Evolutionary conservation across 2,888 invertebrate genomes (phyloP), one percentile per base, ranked within the genome.

Genomic region (Eubasilissa splendida): DNA sequence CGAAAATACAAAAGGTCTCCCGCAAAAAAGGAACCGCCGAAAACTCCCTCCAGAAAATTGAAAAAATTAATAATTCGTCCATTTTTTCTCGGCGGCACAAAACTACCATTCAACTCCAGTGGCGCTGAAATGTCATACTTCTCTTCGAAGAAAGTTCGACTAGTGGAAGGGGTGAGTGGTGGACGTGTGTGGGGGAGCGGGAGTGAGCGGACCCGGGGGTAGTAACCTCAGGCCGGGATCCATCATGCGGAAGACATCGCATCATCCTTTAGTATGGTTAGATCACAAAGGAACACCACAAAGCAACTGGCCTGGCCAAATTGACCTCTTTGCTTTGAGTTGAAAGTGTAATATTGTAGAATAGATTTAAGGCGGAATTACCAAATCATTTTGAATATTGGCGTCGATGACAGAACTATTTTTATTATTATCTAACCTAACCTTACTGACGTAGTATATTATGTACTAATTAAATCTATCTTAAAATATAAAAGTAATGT

Each of bases 271-370:
- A 68, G 68, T 68, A n/a, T 50, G 68, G 68, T 50, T 14, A 8
- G 50, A 68, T 68, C 68, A 68, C 68, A 68, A 68, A 68, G 68
- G 68, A 52, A 2, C 50, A 14, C 68, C 52, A 68, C 50, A 42
- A 52, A 68, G 50, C 68, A 68, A 52, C 68, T 71, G 71, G 54
- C 53, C 54, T 68, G 71, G 10, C 54, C 71, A 71, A 54, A 71
- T 54, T 71, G 54, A 71, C 71, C 71, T 71, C 71, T 54, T 71
- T 71, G 33, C 71, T 71, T 71, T 71, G 71, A 53, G 68, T 68
- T n/a, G 14, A 68, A 68, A 68, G 68, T 68, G 52, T 42, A 14
- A 52, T 52, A 22, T 22, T 22, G 22, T 22, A 12, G 68, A 68
- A 68, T 52, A n/a, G 12, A 68, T 42, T 42, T 68, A 68, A 42